Conservation (phyloP, 2,113 vertebrate genomes). For the Pituophis catenifer region DNA sequence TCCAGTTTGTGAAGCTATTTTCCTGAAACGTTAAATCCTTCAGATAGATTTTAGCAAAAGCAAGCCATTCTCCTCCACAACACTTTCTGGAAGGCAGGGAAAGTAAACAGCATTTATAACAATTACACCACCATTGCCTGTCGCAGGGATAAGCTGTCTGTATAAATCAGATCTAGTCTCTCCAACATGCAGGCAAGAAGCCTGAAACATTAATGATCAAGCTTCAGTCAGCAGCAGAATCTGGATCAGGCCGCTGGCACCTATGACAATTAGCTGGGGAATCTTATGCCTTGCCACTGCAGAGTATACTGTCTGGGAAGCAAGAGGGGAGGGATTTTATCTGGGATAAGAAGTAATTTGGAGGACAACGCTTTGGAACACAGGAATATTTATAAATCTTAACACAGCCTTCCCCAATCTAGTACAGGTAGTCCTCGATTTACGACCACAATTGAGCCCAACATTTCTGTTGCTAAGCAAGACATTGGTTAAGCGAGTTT, state of each 20-base stretch:
- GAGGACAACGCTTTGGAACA: neutral
- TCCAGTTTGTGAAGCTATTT: neutral
- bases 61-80: neutral
- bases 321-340: neutral
- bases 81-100: neutral
- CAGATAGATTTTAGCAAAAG: slow-evolving; percentile 8
- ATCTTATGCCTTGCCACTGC: neutral
- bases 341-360: neutral
- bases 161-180: slow-evolving; percentile 3
- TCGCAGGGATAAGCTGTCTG: neutral
- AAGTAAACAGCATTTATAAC: slow-evolving; percentile 19
- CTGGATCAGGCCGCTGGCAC: neutral
- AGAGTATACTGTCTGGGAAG: neutral
- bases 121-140: neutral
- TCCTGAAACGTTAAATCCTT: slow-evolving; percentile 9
- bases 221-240: neutral
- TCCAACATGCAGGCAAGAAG: neutral
- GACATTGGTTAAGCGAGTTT: neutral
- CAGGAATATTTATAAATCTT: neutral
- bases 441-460: neutral
- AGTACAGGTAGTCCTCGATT: neutral
- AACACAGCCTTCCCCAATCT: neutral
- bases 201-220: neutral
- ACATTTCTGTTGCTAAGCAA: neutral
- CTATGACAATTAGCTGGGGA: neutral